Conservation (phyloP, 2,113 vertebrate genomes). For the Dascyllus trimaculatus region DNA sequence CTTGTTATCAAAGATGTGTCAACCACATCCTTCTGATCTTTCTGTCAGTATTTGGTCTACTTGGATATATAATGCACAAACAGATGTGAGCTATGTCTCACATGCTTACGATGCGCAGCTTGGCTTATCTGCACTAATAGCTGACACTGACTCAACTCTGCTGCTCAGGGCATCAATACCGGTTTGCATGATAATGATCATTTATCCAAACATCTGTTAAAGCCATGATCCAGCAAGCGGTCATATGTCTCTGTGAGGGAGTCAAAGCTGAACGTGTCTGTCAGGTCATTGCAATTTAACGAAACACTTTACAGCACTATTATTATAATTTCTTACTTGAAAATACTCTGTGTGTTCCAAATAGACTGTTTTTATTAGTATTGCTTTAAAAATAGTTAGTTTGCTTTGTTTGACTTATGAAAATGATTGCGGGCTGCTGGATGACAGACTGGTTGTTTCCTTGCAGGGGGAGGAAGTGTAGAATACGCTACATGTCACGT, state of each 20-base stretch:
- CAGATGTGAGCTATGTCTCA: not conserved
- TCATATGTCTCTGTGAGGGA: not conserved
- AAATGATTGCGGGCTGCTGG: not conserved
- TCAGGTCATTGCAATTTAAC: too few species aligned
- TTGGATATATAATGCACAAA: not conserved
- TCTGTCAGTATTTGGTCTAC: not conserved
- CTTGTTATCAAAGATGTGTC: not conserved
- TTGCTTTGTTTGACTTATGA: not conserved
- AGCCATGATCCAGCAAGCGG: not conserved
- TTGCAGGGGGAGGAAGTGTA: not conserved
- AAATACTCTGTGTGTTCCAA: not conserved
- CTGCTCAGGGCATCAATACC: not conserved
- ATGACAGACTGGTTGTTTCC: not conserved
- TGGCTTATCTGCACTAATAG: not conserved
- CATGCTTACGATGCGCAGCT: not conserved
- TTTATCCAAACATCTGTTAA: not conserved
- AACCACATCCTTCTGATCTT: not conserved
- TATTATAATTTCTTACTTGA: too few species aligned
- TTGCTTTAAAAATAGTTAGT: not conserved
- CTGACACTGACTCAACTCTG: not conserved
- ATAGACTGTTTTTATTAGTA: not conserved
- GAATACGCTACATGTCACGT: not conserved
- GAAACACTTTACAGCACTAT: too few species aligned
- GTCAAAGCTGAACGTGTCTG: not conserved
- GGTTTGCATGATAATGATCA: conserved; percentile 31